These are phyloP conservation scores for Heptranchias perlo DNA, from an alignment of 2,113 vertebrate species.

Conservation along the genomic window DNA sequence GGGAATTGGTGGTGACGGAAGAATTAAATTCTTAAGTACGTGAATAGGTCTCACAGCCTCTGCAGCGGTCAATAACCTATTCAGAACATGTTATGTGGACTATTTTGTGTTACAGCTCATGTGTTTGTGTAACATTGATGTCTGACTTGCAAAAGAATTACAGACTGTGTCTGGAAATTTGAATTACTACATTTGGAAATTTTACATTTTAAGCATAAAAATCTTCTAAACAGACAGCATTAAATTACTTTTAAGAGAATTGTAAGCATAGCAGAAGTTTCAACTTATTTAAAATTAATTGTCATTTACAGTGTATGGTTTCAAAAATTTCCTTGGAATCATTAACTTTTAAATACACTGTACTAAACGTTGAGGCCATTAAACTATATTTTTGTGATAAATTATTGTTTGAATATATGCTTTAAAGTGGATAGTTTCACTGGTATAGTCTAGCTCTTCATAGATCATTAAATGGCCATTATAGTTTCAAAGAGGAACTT, in stretches of 20 bases:
- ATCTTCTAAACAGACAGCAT: not conserved
- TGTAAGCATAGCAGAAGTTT: not conserved
- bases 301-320: not conserved
- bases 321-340: not conserved
- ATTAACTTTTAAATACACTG: not conserved
- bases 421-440: not conserved
- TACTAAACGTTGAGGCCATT: not conserved
- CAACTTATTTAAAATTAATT: not conserved
- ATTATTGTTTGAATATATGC: not conserved
- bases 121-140: not conserved
- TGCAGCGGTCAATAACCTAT: not conserved
- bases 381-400: not conserved
- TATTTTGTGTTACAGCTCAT: not conserved
- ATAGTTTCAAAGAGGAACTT: too few species aligned
- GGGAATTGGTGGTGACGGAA: too few species aligned
- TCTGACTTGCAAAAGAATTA: not conserved
- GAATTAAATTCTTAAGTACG: not conserved
- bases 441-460: not conserved
- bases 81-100: not conserved
- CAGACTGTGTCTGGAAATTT: not conserved
- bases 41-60: not conserved
- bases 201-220: not conserved
- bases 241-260: not conserved
- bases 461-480: not conserved
- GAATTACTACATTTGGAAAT: not conserved